phyloP scores from a whole-genome alignment of 2,888 invertebrate species.

The Phytoseiulus persimilis region DNA sequence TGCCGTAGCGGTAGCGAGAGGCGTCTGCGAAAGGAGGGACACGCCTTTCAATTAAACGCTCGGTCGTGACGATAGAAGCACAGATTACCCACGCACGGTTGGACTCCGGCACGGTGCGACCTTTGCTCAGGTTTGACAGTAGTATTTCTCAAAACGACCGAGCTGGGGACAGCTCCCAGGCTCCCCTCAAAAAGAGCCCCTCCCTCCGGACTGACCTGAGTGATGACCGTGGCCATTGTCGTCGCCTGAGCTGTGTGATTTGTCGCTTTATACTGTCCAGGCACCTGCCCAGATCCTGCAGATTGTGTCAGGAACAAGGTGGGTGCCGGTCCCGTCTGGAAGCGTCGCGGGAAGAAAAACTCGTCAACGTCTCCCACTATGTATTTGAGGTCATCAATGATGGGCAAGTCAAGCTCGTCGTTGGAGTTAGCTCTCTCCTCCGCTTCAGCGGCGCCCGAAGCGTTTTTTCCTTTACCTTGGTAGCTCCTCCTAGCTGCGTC shows the following conservation, averaged over 20 bases:
- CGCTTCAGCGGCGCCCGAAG: too few species aligned
- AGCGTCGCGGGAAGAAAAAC: not conserved
- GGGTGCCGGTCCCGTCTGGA: not conserved
- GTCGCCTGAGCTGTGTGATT: not conserved
- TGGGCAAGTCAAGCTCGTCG: too few species aligned
- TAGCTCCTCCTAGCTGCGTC: not conserved
- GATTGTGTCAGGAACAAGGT: constrained; percentile 5
- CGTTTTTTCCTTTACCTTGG: not conserved
- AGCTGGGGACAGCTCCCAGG: too few species aligned
- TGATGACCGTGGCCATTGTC: constrained; percentile 24
- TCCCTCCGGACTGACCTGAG: not conserved
- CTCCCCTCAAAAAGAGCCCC: too few species aligned
- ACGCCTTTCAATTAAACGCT: not conserved
- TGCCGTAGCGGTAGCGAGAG: not conserved
- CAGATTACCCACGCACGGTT: not conserved
- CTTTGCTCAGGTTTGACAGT: too few species aligned
- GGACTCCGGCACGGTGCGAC: not conserved
- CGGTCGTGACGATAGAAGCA: not conserved
- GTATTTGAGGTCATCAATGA: too few species aligned
- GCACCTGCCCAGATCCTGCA: not conserved
- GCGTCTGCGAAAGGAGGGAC: not conserved
- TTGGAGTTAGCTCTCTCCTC: too few species aligned
- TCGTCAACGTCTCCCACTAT: too few species aligned
- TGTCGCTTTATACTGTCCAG: not conserved
- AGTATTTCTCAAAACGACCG: not conserved